These are phyloP conservation scores for Drosophila orosa DNA, from an alignment of 1,140 invertebrate species.

Conservation along the genomic window DNA sequence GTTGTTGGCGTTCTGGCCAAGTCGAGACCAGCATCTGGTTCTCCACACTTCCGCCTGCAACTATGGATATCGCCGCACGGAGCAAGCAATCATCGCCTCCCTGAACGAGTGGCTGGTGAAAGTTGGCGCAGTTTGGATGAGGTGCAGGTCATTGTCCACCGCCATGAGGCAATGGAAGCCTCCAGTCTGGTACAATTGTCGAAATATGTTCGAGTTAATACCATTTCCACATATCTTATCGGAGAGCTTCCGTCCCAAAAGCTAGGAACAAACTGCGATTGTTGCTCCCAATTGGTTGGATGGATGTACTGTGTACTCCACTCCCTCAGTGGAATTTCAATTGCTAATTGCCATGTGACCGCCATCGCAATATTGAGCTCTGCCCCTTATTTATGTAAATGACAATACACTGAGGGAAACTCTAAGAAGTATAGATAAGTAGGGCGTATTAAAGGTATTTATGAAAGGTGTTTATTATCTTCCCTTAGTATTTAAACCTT, in stretches of 20 bases:
- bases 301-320: slow-evolving; percentile 1
- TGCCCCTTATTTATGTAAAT: slow-evolving; percentile 1
- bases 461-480: no score
- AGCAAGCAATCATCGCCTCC: slow-evolving; percentile 10
- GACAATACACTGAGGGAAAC: neutral
- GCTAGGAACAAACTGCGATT: slow-evolving; percentile 4
- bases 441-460: no score
- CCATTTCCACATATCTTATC: slow-evolving; percentile 39
- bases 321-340: slow-evolving; percentile 28
- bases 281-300: slow-evolving; percentile 20
- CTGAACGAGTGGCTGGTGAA: slow-evolving; percentile 34
- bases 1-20: slow-evolving; percentile 55
- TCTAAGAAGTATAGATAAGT: no score
- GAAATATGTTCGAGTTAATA: slow-evolving; percentile 10
- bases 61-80: slow-evolving; percentile 10
- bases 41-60: slow-evolving; percentile 51
- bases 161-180: slow-evolving; percentile 3
- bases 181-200: slow-evolving; percentile 8
- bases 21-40: slow-evolving; percentile 41
- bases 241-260: slow-evolving; percentile 1
- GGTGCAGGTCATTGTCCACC: slow-evolving; percentile 28
- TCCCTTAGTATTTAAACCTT: neutral
- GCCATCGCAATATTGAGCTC: slow-evolving; percentile 7
- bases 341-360: slow-evolving; percentile 42
- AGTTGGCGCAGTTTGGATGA: slow-evolving; percentile 29